These are phyloP conservation scores for Leptoclinus maculatus DNA, from an alignment of 2,797 vertebrate genomes.

Conservation along the genomic window DNA sequence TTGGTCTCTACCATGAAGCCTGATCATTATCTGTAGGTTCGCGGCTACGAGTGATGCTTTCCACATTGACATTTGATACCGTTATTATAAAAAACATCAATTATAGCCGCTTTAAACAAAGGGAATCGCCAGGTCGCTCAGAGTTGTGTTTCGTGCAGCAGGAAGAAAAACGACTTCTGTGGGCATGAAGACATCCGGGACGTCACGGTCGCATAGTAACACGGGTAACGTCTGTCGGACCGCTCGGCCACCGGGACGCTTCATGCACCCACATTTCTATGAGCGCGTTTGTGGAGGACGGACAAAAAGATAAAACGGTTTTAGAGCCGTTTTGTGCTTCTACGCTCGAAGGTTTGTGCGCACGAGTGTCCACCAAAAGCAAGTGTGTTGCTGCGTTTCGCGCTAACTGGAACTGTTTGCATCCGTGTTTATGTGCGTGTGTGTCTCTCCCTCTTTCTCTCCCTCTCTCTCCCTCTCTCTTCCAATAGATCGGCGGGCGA, in stretches of 20 bases:
- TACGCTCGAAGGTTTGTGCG: not conserved
- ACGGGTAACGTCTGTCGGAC: slow-evolving; percentile 7
- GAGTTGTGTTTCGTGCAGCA: too few relatives aligned
- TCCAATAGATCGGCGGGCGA: slow-evolving; percentile 70
- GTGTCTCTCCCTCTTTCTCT: not conserved
- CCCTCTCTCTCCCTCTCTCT: not conserved
- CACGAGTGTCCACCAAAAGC: slow-evolving; percentile 3
- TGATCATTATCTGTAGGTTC: too few relatives aligned
- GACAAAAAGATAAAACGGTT: not conserved
- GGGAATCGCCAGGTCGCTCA: too few relatives aligned
- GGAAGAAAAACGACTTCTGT: too few relatives aligned
- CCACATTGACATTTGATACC: too few relatives aligned
- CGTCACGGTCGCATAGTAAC: slow-evolving; percentile 22
- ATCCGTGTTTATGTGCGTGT: slow-evolving; percentile 28
- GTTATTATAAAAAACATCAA: too few relatives aligned
- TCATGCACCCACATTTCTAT: slow-evolving; percentile 1
- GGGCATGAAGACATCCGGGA: too few relatives aligned
- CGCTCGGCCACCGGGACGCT: not conserved
- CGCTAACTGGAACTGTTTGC: not conserved
- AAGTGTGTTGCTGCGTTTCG: slow-evolving; percentile 16
- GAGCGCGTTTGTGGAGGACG: not conserved
- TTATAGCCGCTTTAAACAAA: too few relatives aligned
- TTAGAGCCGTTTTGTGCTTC: not conserved
- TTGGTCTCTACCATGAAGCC: too few relatives aligned
- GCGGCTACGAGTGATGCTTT: too few relatives aligned